These are phyloP conservation scores for Carpatolechia fugitivella DNA, from an alignment of 2,888 invertebrate species.

Conservation along the genomic window DNA sequence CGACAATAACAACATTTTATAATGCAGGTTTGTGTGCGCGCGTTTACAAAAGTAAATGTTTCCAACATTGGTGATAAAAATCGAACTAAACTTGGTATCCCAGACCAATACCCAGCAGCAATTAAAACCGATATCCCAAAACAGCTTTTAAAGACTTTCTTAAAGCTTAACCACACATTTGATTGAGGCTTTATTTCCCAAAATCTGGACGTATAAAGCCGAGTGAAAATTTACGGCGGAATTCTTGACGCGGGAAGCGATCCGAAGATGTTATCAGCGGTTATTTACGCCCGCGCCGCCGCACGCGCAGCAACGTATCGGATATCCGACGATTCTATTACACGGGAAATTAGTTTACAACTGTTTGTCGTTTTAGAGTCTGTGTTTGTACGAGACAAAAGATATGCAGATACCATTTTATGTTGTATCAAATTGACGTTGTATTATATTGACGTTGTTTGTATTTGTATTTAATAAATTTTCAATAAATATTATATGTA, in stretches of 20 bases:
- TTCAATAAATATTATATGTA: no score
- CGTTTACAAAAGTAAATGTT: no score
- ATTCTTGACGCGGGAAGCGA: neutral
- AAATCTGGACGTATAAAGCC: conserved; percentile 6
- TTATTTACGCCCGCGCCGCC: neutral
- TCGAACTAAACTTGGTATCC: no score
- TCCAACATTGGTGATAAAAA: no score
- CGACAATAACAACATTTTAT: no score
- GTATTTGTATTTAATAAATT: no score
- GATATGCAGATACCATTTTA: neutral
- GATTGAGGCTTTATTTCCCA: conserved; percentile 6
- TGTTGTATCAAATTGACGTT: no score
- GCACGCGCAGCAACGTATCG: neutral
- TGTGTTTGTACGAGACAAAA: neutral
- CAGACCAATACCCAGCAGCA: no score
- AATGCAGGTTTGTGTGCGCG: no score
- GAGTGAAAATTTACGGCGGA: conserved; percentile 6
- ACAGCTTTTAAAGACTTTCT: neutral
- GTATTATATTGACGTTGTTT: no score
- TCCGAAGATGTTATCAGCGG: neutral
- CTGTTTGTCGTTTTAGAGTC: neutral
- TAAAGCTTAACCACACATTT: neutral
- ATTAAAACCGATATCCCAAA: neutral
- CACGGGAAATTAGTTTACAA: neutral
- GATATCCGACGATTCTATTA: neutral